Percentiles rank a stretch among this genome's conserved stretches.
phyloP scores from a whole-genome alignment of 2,888 invertebrate species.

The Orthonevra nobilis region DNA sequence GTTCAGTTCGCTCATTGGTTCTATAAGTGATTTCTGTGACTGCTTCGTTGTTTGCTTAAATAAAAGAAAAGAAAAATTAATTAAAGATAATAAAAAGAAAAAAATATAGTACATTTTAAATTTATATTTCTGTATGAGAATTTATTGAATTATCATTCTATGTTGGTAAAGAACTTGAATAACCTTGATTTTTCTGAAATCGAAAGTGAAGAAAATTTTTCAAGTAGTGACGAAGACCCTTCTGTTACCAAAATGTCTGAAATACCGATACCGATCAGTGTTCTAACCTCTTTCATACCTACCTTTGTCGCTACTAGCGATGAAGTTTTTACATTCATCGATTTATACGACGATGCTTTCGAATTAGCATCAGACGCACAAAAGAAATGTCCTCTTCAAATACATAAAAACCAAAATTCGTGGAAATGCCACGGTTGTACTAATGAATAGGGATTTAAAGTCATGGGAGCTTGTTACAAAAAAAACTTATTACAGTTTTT shows the following conservation, averaged over 20 bases:
- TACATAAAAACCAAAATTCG: slow-evolving; percentile 11
- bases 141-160: too few species aligned
- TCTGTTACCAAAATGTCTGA: slow-evolving; percentile 2
- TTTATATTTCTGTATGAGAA: too few species aligned
- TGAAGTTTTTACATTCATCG: slow-evolving; percentile 14
- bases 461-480: too few species aligned
- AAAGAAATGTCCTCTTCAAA: not conserved
- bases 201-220: not conserved
- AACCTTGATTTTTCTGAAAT: too few species aligned
- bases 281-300: slow-evolving; percentile 11
- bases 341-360: slow-evolving; percentile 8
- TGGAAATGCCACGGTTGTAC: not conserved
- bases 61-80: too few species aligned
- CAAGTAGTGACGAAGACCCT: not conserved
- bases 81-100: too few species aligned
- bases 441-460: slow-evolving; percentile 12
- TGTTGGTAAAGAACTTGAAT: too few species aligned
- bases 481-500: not conserved
- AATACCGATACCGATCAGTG: slow-evolving; percentile 4
- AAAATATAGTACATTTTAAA: too few species aligned
- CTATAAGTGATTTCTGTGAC: too few species aligned
- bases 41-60: too few species aligned
- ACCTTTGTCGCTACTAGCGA: slow-evolving; percentile 12
- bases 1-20: too few species aligned
- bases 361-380: not conserved